Percentiles rank a stretch among this genome's conserved stretches.
These are phyloP conservation scores for Scortum barcoo DNA, from an alignment of 2,113 vertebrate genomes.

Conservation along the genomic window DNA sequence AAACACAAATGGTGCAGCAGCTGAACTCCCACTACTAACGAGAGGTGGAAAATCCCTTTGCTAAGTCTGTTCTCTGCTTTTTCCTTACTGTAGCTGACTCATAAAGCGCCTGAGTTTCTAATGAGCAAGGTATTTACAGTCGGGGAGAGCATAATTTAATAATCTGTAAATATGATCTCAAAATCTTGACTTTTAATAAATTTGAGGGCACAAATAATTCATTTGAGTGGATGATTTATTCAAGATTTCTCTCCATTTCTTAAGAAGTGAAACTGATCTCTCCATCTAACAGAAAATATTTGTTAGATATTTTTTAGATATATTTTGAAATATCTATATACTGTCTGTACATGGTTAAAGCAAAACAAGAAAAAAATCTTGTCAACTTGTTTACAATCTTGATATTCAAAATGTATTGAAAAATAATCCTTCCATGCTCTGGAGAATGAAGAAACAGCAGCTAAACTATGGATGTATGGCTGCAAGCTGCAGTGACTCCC, in stretches of 20 bases:
- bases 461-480: not conserved
- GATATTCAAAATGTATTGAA: not conserved
- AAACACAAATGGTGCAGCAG: too few relatives aligned
- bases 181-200: not conserved
- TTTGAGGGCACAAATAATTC: not conserved
- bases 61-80: too few relatives aligned
- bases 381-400: not conserved
- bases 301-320: too few relatives aligned
- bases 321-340: not conserved
- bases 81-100: too few relatives aligned
- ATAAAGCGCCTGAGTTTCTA: not conserved
- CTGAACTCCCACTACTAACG: too few relatives aligned
- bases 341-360: not conserved
- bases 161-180: not conserved
- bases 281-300: not conserved
- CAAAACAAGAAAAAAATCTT: not conserved
- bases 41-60: too few relatives aligned
- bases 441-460: not conserved
- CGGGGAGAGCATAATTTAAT: not conserved
- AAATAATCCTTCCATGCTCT: not conserved
- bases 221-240: not conserved
- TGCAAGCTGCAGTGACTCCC: conserved; percentile 11
- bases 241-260: not conserved
- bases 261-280: not conserved
- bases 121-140: too few relatives aligned